Base-by-base conservation (phyloP, 2,888 invertebrate species). In the Metellina segmentata region DNA sequence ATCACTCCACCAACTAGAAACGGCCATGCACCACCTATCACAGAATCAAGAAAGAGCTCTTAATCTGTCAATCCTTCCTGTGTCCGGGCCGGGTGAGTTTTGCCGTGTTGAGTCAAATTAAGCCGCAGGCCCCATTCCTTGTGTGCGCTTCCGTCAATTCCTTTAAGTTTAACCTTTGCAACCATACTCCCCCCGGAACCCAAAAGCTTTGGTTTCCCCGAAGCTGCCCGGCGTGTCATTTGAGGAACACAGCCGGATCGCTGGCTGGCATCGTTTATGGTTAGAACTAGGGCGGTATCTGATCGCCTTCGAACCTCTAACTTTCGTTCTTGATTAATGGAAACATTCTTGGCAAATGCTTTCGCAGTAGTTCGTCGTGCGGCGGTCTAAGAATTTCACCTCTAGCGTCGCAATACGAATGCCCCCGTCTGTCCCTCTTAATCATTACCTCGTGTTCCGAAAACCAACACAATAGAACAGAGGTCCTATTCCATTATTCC, bases 261-360 rank as follows among this genome's bases (percentile, higher is more conserved):
- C 96, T 95, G 95, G 96, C 95, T 95, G 96, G 96, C 96, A 96
- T 96, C 95, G 96, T 96, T 96, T 96, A 96, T 95, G 96, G 96
- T 96, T 95, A 96, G 95, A 96, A 96, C 96, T 95, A 95, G 95
- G 96, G 96, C 96, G 96, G 96, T 96, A n/a, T n/a, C n/a, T n/a
- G n/a, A n/a, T n/a, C n/a, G n/a, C n/a, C n/a, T n/a, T n/a, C n/a
- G n/a, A n/a, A n/a, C 96, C 96, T 96, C 96, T 96, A 96, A 96
- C 96, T 96, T 96, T 96, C 96, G 96, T 96, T 96, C 96, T 96
- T 96, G 96, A 96, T 96, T 96, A 96, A 96, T 96, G 96, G 96
- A 96, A 96, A 96, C 96, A 96, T 96, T 96, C 96, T 96, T 96
- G 96, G 96, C 96, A 96, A 96, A 96, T 96, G 96, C 96, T 96